Percentiles rank a stretch among this genome's conserved stretches.
phyloP scores from a whole-genome alignment of 1,140 invertebrate genomes.

The Muscidifurax raptorellus region DNA sequence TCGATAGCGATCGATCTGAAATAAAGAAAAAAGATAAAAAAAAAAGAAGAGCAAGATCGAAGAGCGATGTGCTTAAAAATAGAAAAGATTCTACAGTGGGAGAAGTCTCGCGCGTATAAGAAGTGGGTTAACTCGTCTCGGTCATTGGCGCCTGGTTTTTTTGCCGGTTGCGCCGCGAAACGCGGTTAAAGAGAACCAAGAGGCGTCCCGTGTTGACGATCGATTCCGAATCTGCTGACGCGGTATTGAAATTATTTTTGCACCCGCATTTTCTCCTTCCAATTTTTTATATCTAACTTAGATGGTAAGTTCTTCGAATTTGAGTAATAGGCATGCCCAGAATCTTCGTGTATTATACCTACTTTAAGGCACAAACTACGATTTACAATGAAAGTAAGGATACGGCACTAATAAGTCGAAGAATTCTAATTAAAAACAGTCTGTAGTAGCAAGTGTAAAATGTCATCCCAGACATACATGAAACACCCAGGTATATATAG shows the following conservation, averaged over 20 bases:
- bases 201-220: neutral
- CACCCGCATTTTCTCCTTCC: too few species aligned
- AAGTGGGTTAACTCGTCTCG: constrained; percentile 27
- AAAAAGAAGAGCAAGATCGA: neutral
- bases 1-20: too few species aligned
- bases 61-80: neutral
- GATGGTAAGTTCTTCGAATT: too few species aligned
- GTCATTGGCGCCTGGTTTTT: constrained; percentile 10
- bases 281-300: too few species aligned
- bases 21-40: too few species aligned
- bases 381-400: neutral
- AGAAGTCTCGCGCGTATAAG: neutral
- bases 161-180: neutral
- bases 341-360: too few species aligned
- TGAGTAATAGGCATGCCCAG: too few species aligned
- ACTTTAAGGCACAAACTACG: too few species aligned
- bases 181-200: neutral
- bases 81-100: neutral
- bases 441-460: neutral
- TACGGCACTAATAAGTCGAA: neutral
- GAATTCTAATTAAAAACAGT: neutral
- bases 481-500: neutral
- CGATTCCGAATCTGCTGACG: neutral
- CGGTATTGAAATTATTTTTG: constrained; percentile 18
- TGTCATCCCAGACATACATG: too few species aligned